Evolutionary conservation across 2,113 vertebrate genomes (phyloP), one percentile per base, ranked within the genome.

Genomic region (Macrotis lagotis): DNA sequence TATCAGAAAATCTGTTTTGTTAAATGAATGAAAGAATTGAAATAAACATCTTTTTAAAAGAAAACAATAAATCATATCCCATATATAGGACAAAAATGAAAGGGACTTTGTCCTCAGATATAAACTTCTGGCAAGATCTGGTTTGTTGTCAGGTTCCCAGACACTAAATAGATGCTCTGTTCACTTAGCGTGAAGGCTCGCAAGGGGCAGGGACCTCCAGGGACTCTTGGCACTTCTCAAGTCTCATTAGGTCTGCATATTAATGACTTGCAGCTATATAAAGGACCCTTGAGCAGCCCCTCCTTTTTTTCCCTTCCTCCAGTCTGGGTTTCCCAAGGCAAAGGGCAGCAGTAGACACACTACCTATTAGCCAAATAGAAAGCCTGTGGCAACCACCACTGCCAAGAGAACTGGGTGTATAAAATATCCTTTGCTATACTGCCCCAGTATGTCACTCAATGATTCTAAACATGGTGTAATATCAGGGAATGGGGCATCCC

Each of bases 201-300:
- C 98, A 98, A 99, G 98, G 98, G 98, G 98, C 98, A 96, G 97
- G 96, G 98, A 98, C 98, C 98, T 98, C 98, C 98, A 97, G 98
- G 98, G 98, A 98, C 98, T 98, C 98, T 98, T 99, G 98, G 98
- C 98, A 98, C 98, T 98, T 97, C 97, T 98, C 97, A 97, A 98
- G 98, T 98, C 99, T 99, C 99, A 99, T 99, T 99, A 99, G 98
- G 98, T 97, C 98, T 98, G 98, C 98, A 98, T 99, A 99, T 99
- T 99, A 99, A 99, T 99, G 98, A 99, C 99, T 98, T 98, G 98
- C 98, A 98, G 98, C 98, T 98, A 98, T 97, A 99, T 98, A 98
- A 98, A 98, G 98, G 97, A 98, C 97, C 98, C 98, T 98, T 98
- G 98, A 98, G 98, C 97, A 97, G 97, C 98, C 91, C 96, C 96